Evolutionary conservation across 2,888 invertebrate species (phyloP).

Genomic region (Melanargia galathea): DNA sequence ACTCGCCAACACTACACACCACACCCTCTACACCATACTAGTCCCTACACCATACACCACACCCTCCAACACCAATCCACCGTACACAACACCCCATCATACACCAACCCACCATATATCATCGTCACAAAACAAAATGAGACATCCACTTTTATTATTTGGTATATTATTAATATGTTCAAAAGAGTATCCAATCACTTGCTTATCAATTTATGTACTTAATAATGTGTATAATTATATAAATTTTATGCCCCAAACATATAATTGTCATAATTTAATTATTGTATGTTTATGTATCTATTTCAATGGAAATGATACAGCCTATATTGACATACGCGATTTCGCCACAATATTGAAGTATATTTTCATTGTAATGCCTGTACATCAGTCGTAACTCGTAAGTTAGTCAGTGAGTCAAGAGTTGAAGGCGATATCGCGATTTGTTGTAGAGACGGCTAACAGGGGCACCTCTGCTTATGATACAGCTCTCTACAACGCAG

Average conservation of each 20-base stretch:
- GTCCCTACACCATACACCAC: too few relatives aligned
- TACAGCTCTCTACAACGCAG: slow-evolving; percentile 97
- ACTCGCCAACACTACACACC: too few relatives aligned
- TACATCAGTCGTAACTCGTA: background rate
- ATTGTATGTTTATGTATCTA: background rate
- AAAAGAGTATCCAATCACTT: too few relatives aligned
- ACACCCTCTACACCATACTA: too few relatives aligned
- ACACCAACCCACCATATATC: too few relatives aligned
- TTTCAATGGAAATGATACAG: background rate
- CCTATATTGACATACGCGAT: slow-evolving; percentile 23
- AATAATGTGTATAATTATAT: background rate
- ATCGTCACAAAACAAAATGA: too few relatives aligned
- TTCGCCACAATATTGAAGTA: slow-evolving; percentile 25
- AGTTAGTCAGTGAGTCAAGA: background rate
- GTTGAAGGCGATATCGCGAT: slow-evolving; percentile 40
- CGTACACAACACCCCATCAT: too few relatives aligned
- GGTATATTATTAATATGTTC: too few relatives aligned
- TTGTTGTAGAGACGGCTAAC: slow-evolving; percentile 77
- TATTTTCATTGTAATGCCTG: background rate
- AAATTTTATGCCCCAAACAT: background rate
- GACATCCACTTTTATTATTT: too few relatives aligned
- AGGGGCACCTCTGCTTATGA: slow-evolving; percentile 94
- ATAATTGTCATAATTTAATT: background rate
- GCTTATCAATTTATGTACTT: too few relatives aligned
- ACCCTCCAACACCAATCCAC: too few relatives aligned